Conservation (phyloP, 2,888 invertebrate genomes). For the Pyralis farinalis region DNA sequence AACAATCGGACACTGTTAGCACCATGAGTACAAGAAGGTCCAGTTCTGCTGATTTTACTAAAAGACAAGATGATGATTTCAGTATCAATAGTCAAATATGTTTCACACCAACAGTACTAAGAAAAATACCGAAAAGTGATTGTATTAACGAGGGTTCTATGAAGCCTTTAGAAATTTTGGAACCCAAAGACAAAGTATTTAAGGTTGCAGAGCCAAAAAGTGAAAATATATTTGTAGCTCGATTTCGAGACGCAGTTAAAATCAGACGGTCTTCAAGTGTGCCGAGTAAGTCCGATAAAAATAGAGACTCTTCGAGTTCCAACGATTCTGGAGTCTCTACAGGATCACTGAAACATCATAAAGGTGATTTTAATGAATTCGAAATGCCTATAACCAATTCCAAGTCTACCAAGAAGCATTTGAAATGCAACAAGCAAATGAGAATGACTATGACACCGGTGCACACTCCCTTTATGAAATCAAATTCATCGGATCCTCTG, state of each 20-base stretch:
- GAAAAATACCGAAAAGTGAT: conserved; percentile 58
- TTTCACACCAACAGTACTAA: conserved; percentile 64
- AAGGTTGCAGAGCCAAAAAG: conserved; percentile 67
- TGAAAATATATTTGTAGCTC: conserved; percentile 61
- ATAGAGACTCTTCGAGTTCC: conserved; percentile 85
- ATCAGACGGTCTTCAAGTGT: conserved; percentile 85
- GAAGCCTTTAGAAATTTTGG: conserved; percentile 36
- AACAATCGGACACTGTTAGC: conserved; percentile 63
- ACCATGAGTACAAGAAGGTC: conserved; percentile 76
- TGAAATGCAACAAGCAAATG: conserved; percentile 67
- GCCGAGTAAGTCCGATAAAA: conserved; percentile 85
- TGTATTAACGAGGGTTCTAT: conserved; percentile 56
- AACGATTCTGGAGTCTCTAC: conserved; percentile 87
- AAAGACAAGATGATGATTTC: conserved; percentile 74
- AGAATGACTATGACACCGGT: conserved; percentile 62
- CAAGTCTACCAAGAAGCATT: conserved; percentile 66
- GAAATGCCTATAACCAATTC: conserved; percentile 77
- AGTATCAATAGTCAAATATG: conserved; percentile 54
- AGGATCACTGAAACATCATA: conserved; percentile 83
- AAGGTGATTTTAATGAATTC: conserved; percentile 82
- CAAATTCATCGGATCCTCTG: conserved; percentile 83
- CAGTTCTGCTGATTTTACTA: conserved; percentile 83
- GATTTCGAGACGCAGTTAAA: conserved; percentile 80
- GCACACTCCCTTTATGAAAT: conserved; percentile 82
- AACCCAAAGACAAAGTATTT: conserved; percentile 50